phyloP scores from a whole-genome alignment of 2,113 vertebrate genomes.

The Podarcis cretensis region DNA sequence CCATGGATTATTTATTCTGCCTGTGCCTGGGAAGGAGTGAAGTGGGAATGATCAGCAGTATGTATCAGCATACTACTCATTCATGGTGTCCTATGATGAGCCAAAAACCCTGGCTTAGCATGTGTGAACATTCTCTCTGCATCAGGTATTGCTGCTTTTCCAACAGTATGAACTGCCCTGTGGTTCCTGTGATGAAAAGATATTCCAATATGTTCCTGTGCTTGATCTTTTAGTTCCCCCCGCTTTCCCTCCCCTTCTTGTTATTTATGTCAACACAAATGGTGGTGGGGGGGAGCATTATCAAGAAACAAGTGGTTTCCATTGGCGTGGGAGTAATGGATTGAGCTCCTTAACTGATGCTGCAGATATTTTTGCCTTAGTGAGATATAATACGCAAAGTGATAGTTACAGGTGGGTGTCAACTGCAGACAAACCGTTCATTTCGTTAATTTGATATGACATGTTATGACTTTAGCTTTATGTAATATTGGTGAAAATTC shows the following conservation, averaged over 20 bases:
- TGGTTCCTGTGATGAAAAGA: background rate
- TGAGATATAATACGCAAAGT: slow-evolving; percentile 93
- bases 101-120: too few relatives aligned
- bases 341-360: slow-evolving; percentile 79
- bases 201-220: background rate
- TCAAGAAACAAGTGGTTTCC: background rate
- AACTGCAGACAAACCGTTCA: background rate
- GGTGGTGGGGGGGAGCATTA: background rate
- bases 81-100: too few relatives aligned
- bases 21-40: too few relatives aligned
- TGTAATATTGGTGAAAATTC: background rate
- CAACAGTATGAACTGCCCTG: too few relatives aligned
- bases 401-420: slow-evolving; percentile 94
- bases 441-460: background rate
- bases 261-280: background rate
- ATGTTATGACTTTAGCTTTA: background rate
- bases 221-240: background rate
- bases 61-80: too few relatives aligned
- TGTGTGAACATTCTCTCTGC: background rate
- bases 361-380: slow-evolving; percentile 99
- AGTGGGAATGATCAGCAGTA: too few relatives aligned
- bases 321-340: background rate
- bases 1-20: too few relatives aligned
- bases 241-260: too few relatives aligned
- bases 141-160: background rate